Evolutionary conservation across 2,888 invertebrate species (phyloP), one percentile per base, ranked within the genome.

Genomic region (Cosmia trapezina): DNA sequence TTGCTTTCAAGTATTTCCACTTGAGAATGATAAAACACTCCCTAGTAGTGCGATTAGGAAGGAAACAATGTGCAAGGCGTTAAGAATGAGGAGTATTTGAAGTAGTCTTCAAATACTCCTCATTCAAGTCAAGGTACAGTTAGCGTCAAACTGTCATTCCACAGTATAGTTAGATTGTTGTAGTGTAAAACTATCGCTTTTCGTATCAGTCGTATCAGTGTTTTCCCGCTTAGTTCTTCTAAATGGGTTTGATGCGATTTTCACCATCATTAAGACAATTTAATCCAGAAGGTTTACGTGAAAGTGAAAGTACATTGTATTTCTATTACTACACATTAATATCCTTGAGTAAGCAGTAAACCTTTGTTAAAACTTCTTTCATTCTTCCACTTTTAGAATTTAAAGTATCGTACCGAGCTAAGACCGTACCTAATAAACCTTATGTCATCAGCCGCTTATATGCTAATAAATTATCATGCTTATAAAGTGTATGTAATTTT

Each of bases 401-500:
- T 37, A 33, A 64, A 54, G 54, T 56, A 57, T n/a, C 51, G 28
- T 65, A 54, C 8, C 54, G 17, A 45, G 9, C 22, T 56, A 45
- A 12, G 28, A 60, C 49, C 49, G 9, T 45, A 80, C 37, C 17
- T 64, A 66, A 54, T 33, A 59, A 47, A 56, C 64, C 28, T 76
- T 82, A 90, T 64, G 77, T 84, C 91, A 98, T 96, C 69, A 98
- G 97, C 90, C 98, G 97, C 89, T 98, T 98, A 89, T 98, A 98
- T 41, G 98, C 97, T 92, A 97, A 96, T 77, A 98, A 94, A 89
- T 97, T 96, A 81, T 98, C 97, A 94, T 98, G 98, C 89, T 98
- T 97, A 92, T 99, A 99, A 83, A 98, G 96, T 63, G 96, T 96
- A 93, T 98, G 98, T 87, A 99, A 98, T 90, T 98, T 98, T 88